Evolutionary conservation across 2,888 invertebrate genomes (phyloP), one percentile per base, ranked within the genome.

Genomic region (Scrobipalpa atriplicella): DNA sequence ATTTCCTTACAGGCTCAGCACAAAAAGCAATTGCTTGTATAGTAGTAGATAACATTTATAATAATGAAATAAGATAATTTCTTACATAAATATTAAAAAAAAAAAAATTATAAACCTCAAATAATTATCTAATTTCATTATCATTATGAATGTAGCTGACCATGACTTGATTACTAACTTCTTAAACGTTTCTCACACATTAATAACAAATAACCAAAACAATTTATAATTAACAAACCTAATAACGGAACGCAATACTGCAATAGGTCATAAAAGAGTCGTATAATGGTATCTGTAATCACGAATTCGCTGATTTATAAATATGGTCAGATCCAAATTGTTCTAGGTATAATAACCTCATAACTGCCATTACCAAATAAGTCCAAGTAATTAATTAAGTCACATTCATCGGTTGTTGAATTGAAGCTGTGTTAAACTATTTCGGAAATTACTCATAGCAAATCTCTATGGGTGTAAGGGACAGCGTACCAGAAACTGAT

Each of bases 291-390:
- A 21, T 51, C 36, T 64, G 19, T 39, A 54, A 54, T 64, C 64
- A 65, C 65, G 58, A 58, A 43, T 39, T 16, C 43, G 16, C 29
- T 65, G 16, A 41, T 38, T 18, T 16, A 52, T 16, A n/a, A n/a
- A 58, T 65, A 43, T 58, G 58, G 43, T 58, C 41, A 41, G 29
- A 58, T 65, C 43, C 41, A 41, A 43, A 65, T 65, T 6, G 65
- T 11, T 54, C 43, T 16, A 58, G 2, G n/a, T 1, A 16, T 58
- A 58, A 58, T 65, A 43, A 58, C 58, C 58, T 11, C 10, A 29
- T 43, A 43, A 64, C 11, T 64, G 39, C 52, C 38, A 18, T 64
- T 64, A 21, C 64, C 64, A 64, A 64, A 64, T 52, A 64, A n/a
- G 54, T 19, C 19, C 8, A 38, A n/a, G 21, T 47, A 62, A 47